A percentile compares a stretch with the other conserved stretches of the same genome.
Evolutionary conservation across 2,113 vertebrate genomes (phyloP).

Genomic region (Irena cyanogastra): DNA sequence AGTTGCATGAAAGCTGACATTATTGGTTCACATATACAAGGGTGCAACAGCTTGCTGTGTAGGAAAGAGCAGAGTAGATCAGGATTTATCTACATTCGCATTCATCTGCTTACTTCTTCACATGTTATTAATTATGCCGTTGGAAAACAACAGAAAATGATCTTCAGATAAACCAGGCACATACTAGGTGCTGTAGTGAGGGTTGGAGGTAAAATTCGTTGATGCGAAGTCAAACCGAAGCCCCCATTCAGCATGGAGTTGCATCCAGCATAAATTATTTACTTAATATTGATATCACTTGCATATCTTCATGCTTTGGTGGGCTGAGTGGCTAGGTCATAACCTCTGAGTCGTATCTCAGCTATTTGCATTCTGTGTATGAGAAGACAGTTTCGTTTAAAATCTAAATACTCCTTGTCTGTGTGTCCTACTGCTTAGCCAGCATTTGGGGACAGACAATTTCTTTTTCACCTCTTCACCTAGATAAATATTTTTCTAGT

Average conservation of each 20-base stretch:
- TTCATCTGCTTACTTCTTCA: background rate
- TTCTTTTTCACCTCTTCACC: background rate
- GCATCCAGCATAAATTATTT: background rate
- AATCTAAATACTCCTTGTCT: background rate
- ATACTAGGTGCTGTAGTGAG: background rate
- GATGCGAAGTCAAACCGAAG: background rate
- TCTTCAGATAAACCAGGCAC: background rate
- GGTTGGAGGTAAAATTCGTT: background rate
- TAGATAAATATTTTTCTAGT: background rate
- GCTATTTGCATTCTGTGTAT: background rate
- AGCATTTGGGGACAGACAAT: background rate
- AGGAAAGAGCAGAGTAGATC: background rate
- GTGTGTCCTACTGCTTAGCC: background rate
- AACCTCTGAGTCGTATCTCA: background rate
- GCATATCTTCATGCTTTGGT: background rate
- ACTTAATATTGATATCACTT: background rate
- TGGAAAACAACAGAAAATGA: background rate
- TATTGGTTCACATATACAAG: background rate
- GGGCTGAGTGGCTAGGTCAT: background rate
- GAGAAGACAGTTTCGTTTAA: background rate
- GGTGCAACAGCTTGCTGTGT: background rate
- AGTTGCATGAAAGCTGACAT: background rate
- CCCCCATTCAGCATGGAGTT: background rate
- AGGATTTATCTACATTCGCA: background rate
- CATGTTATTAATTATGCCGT: background rate